A percentile compares a stretch with the other conserved stretches of the same genome.
Conservation (phyloP, 2,797 vertebrate species). For the Halcyon chelicuti region DNA sequence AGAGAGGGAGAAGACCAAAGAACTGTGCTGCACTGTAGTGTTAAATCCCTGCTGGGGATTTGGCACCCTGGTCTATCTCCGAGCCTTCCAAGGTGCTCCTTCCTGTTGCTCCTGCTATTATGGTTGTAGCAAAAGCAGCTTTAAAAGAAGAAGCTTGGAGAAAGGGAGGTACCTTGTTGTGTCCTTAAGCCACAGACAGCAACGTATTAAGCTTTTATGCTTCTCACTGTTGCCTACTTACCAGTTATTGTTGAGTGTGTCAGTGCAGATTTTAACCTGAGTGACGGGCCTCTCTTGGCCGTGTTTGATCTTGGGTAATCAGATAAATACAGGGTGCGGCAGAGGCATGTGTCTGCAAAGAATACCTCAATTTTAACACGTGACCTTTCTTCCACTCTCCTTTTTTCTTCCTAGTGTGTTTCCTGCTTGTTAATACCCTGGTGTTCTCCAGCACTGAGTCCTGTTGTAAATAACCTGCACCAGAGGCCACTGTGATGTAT, state of each 20-base stretch:
- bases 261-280: not conserved
- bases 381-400: not conserved
- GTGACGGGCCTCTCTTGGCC: not conserved
- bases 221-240: accelerated
- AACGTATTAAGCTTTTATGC: not conserved
- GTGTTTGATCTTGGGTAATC: not conserved
- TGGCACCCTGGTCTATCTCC: not conserved
- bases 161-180: too few relatives aligned
- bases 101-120: not conserved
- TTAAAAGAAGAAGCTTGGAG: not conserved
- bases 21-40: not conserved
- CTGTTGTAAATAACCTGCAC: conserved; percentile 82
- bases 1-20: not conserved
- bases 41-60: not conserved
- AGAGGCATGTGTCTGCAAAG: not conserved
- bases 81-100: not conserved
- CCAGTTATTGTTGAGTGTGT: not conserved
- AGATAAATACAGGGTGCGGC: accelerated
- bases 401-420: conserved; percentile 76
- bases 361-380: not conserved
- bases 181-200: not conserved
- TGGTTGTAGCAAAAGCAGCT: not conserved
- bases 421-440: conserved; percentile 83
- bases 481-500: conserved; percentile 82
- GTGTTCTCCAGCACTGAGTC: conserved; percentile 66